Evolutionary conservation across 1,140 invertebrate species (phyloP).

Genomic region (Bactericera cockerelli): DNA sequence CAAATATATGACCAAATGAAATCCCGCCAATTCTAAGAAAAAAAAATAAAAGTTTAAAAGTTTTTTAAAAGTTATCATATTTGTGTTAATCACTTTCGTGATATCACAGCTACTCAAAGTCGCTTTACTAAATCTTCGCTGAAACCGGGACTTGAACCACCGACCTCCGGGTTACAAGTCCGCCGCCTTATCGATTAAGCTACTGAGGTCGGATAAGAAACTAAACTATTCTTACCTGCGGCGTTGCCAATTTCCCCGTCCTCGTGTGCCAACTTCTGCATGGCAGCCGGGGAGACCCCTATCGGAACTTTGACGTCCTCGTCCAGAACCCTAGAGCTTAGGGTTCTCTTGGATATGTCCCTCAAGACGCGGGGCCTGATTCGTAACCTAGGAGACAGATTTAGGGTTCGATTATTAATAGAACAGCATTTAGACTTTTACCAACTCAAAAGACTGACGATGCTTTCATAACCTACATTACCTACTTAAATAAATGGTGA

Average conservation of each 20-base stretch:
- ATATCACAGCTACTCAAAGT: too few relatives aligned
- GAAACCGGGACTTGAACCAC: too few relatives aligned
- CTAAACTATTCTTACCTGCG: slow-evolving; percentile 57
- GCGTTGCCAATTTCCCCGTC: slow-evolving; percentile 77
- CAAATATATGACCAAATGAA: too few relatives aligned
- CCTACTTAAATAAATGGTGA: neutral
- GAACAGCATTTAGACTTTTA: neutral
- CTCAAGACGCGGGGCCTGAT: slow-evolving; percentile 64
- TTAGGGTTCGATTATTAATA: slow-evolving; percentile 10
- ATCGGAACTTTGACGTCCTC: slow-evolving; percentile 58
- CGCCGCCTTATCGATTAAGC: too few relatives aligned
- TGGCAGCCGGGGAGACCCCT: slow-evolving; percentile 78
- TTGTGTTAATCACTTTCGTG: too few relatives aligned
- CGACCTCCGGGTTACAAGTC: too few relatives aligned
- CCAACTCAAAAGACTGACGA: neutral
- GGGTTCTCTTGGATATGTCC: slow-evolving; percentile 50
- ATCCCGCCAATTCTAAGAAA: neutral
- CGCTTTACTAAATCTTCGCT: too few relatives aligned
- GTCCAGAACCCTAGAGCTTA: slow-evolving; percentile 48
- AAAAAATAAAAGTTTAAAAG: slow-evolving; percentile 10
- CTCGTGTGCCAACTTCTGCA: slow-evolving; percentile 83
- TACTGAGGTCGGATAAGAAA: too few relatives aligned
- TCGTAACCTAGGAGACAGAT: slow-evolving; percentile 38
- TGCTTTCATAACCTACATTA: neutral
- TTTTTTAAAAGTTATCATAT: too few relatives aligned